A percentile compares a stretch with the other conserved stretches of the same genome.
These are phyloP conservation scores for Gnathonemus echidnorhynchus DNA, from an alignment of 2,113 vertebrate species.

Conservation along the genomic window DNA sequence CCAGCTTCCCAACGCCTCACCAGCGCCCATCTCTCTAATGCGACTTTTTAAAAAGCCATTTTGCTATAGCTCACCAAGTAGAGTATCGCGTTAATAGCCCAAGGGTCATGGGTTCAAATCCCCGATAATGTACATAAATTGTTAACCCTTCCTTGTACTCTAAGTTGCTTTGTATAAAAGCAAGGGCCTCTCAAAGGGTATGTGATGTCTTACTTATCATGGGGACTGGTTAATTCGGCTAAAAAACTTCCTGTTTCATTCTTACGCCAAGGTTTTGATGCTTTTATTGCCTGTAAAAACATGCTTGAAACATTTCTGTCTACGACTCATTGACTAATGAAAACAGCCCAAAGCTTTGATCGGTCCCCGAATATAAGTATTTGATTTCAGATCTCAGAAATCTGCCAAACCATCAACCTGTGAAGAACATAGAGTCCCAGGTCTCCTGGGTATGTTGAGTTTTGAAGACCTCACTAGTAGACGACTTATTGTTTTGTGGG, in stretches of 20 bases:
- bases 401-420: neutral
- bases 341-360: neutral
- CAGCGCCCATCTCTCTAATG: neutral
- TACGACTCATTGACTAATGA: neutral
- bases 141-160: neutral
- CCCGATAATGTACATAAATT: neutral
- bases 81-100: neutral
- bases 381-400: neutral
- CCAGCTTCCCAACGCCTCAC: neutral
- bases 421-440: neutral
- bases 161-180: neutral
- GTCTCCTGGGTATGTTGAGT: neutral
- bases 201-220: neutral
- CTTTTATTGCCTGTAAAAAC: neutral
- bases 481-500: neutral
- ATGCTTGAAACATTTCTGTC: neutral
- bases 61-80: neutral
- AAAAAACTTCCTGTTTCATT: neutral
- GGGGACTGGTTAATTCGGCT: neutral
- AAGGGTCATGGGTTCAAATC: neutral
- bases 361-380: neutral
- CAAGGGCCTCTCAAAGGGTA: neutral
- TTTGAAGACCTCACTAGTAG: neutral
- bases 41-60: neutral
- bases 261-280: neutral